These are phyloP conservation scores for Centruroides sculpturatus DNA, from an alignment of 1,140 invertebrate species.

Conservation along the genomic window DNA sequence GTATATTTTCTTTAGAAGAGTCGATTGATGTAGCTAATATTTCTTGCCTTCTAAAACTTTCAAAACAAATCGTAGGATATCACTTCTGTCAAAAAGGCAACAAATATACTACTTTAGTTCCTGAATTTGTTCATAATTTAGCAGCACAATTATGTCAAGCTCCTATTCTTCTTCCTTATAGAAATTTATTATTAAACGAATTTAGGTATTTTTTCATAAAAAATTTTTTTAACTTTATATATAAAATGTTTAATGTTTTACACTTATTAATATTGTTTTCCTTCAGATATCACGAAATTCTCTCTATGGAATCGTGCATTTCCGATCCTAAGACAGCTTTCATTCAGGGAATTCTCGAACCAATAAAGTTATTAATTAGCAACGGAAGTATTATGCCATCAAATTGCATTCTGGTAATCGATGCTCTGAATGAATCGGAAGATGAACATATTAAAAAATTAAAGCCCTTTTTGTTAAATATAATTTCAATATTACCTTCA, in stretches of 20 bases:
- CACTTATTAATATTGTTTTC: not conserved
- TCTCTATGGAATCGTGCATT: constrained; percentile 72
- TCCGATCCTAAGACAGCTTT: constrained; percentile 69
- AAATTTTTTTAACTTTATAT: not conserved
- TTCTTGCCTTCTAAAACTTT: constrained; percentile 30
- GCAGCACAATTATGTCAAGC: constrained; percentile 81
- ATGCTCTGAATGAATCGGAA: constrained; percentile 76
- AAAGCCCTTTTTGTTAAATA: constrained; percentile 69
- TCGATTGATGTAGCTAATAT: too few species aligned
- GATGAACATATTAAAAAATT: constrained; percentile 86
- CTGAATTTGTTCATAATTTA: constrained; percentile 83
- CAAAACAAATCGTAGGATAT: constrained; percentile 76
- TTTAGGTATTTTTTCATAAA: not conserved
- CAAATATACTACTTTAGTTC: constrained; percentile 77
- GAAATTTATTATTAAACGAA: constrained; percentile 61
- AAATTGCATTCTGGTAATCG: constrained; percentile 59
- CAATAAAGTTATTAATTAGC: constrained; percentile 45
- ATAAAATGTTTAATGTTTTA: not conserved
- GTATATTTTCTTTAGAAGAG: too few species aligned
- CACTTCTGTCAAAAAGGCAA: constrained; percentile 88
- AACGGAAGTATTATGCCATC: constrained; percentile 46
- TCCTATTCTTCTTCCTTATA: constrained; percentile 69
- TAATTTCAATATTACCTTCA: constrained; percentile 64
- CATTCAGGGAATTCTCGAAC: constrained; percentile 73
- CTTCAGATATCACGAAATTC: constrained; percentile 38